phyloP scores from a whole-genome alignment of 2,797 vertebrate genomes.

The Crenichthys baileyi region DNA sequence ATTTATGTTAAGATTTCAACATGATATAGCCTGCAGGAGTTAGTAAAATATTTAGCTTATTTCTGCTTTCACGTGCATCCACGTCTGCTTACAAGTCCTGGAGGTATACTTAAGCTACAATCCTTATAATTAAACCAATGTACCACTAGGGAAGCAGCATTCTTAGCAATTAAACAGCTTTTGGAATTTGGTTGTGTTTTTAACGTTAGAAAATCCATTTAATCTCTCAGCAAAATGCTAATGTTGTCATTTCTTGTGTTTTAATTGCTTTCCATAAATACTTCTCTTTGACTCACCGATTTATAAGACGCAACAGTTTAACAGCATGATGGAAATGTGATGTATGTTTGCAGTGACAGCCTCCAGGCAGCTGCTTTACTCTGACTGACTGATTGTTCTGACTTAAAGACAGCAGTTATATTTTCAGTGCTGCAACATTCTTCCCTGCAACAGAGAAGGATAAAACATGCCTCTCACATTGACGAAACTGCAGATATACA shows the following conservation, averaged over 20 bases:
- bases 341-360: constrained; percentile 35
- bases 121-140: constrained; percentile 44
- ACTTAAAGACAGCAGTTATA: constrained; percentile 54
- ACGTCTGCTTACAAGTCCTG: constrained; percentile 25
- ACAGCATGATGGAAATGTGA: constrained; percentile 49
- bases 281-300: constrained; percentile 39
- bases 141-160: constrained; percentile 19
- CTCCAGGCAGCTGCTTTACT: constrained; percentile 50
- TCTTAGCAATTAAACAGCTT: constrained; percentile 9
- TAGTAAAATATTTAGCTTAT: constrained; percentile 30
- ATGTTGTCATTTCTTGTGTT: constrained; percentile 28
- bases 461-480: constrained; percentile 37
- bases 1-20: constrained; percentile 27
- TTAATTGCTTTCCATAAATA: constrained; percentile 67
- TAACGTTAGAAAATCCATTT: constrained; percentile 28
- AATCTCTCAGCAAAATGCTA: constrained; percentile 18
- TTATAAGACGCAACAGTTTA: constrained; percentile 20
- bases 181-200: constrained; percentile 12
- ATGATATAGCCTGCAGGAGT: constrained; percentile 32
- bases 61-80: constrained; percentile 31
- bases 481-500: constrained; percentile 36
- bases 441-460: constrained; percentile 25
- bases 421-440: constrained; percentile 45
- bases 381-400: constrained; percentile 56
- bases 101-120: constrained; percentile 52